Evolutionary conservation across 2,113 vertebrate species (phyloP).

Genomic region (Cisticola juncidis): DNA sequence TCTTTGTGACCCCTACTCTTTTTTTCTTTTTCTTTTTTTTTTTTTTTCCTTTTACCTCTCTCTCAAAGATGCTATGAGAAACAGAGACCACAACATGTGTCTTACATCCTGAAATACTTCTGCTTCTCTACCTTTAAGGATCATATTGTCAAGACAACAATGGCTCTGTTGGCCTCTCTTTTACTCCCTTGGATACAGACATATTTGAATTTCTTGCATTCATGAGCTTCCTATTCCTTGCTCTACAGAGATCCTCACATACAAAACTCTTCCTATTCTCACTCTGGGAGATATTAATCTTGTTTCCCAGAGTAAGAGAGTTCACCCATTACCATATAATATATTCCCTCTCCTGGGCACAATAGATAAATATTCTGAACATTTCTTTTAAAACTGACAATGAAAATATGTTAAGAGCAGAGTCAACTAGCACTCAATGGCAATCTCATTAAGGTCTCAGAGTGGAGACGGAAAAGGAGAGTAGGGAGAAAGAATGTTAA

Average conservation of each 20-base stretch:
- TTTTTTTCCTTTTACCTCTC: background rate
- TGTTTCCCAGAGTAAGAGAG: background rate
- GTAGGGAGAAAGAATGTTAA: background rate
- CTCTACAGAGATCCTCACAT: background rate
- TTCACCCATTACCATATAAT: background rate
- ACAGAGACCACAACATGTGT: background rate
- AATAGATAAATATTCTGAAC: slow-evolving; percentile 5
- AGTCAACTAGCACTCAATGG: background rate
- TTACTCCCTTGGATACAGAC: background rate
- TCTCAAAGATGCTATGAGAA: slow-evolving; percentile 5
- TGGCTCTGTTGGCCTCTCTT: slow-evolving; percentile 9
- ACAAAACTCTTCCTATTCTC: slow-evolving; percentile 13
- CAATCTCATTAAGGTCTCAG: background rate
- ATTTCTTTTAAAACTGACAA: slow-evolving; percentile 12
- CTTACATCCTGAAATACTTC: background rate
- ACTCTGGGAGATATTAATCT: slow-evolving; percentile 26
- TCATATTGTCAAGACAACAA: slow-evolving; percentile 21
- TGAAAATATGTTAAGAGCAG: slow-evolving; percentile 1
- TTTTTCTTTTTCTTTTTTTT: slow-evolving; percentile 2
- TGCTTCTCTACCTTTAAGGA: background rate
- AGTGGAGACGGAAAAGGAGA: background rate
- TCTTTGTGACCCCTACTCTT: background rate
- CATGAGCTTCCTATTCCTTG: slow-evolving; percentile 1
- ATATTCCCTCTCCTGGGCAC: background rate
- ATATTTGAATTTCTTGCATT: slow-evolving; percentile 45